These are phyloP conservation scores for Yponomeuta cagnagella DNA, from an alignment of 2,888 invertebrate species.

Conservation along the genomic window DNA sequence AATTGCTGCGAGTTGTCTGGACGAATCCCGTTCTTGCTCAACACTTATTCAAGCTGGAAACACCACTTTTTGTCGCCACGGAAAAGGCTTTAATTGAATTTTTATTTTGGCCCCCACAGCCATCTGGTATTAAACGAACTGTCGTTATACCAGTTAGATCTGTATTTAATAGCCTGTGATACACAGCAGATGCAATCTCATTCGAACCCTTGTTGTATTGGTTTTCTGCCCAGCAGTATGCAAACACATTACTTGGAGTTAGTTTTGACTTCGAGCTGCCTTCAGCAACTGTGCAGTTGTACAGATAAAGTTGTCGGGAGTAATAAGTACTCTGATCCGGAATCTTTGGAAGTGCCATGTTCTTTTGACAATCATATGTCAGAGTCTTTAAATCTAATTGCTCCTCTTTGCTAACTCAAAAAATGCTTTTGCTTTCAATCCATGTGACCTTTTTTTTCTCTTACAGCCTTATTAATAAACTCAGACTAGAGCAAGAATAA, in stretches of 20 bases:
- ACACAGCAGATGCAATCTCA: constrained; percentile 33
- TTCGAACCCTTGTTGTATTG: constrained; percentile 31
- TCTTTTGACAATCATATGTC: constrained; percentile 36
- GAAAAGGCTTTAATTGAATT: constrained; percentile 28
- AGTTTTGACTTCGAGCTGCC: constrained; percentile 23
- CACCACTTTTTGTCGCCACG: too few species aligned
- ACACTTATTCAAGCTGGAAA: too few species aligned
- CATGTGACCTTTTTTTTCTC: too few species aligned
- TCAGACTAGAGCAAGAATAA: too few species aligned
- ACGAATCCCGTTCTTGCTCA: too few species aligned
- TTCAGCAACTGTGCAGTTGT: constrained; percentile 30
- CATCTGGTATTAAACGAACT: constrained; percentile 32
- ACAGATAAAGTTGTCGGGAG: constrained; percentile 29
- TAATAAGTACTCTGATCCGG: constrained; percentile 34
- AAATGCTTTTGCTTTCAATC: too few species aligned
- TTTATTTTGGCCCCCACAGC: constrained; percentile 34
- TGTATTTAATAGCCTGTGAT: constrained; percentile 21
- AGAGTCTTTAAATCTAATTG: constrained; percentile 15
- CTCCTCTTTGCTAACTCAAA: too few species aligned
- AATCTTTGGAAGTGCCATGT: constrained; percentile 29
- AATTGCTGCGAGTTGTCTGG: too few species aligned
- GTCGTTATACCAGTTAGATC: constrained; percentile 17
- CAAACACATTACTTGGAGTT: constrained; percentile 24
- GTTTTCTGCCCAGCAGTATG: constrained; percentile 34
- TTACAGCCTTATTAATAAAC: too few species aligned